Base-by-base conservation (phyloP, 1,140 invertebrate genomes). In the Coboldia fuscipes region DNA sequence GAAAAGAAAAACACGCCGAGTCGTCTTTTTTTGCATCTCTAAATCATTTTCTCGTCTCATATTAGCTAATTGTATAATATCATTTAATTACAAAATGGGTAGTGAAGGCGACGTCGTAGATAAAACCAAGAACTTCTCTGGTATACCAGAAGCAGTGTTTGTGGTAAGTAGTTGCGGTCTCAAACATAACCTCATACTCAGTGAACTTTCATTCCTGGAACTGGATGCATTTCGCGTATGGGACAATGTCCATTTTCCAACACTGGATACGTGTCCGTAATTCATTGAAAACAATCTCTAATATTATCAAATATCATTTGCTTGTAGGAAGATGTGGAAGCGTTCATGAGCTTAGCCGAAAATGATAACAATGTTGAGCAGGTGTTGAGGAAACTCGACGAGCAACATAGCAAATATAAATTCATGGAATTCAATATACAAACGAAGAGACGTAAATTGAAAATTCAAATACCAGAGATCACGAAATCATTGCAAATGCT, bases 371-470 rank as follows among this genome's bases (percentile, higher is more conserved):
- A 72, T 35, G 75, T 77, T 3, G 83, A 93, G 45, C 69, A 72
- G 53, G 88, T 89, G 10, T 58, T 96, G 26, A 74, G 74, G 45
- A 69, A 64, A 42, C 59, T 96, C 22, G 88, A 96, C 51, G 90
- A 94, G 47, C 76, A 80, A 53, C 83, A 90, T 60, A 75, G 72
- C 37, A 94, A 96, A 65, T 96, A 96, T 54, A 94, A 94, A 62
- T 89, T 90, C 50, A 92, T 97, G 80, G 92, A 96, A 60, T 75
- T 72, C 42, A 92, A 88, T 53, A 64, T 96, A 39, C 60, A 71
- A 39, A 75, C 72, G 27, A 90, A 88, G 46, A 75, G 77, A 38
- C 70, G 71, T 47, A 73, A 84, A 51, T 66, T 93, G 36, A 78
- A 80, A 45, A 68, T 69, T 37, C 90, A 96, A 61, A 83, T 97